A percentile compares a stretch with the other conserved stretches of the same genome.
phyloP scores from a whole-genome alignment of 2,888 invertebrate genomes.

The Salticus scenicus region DNA sequence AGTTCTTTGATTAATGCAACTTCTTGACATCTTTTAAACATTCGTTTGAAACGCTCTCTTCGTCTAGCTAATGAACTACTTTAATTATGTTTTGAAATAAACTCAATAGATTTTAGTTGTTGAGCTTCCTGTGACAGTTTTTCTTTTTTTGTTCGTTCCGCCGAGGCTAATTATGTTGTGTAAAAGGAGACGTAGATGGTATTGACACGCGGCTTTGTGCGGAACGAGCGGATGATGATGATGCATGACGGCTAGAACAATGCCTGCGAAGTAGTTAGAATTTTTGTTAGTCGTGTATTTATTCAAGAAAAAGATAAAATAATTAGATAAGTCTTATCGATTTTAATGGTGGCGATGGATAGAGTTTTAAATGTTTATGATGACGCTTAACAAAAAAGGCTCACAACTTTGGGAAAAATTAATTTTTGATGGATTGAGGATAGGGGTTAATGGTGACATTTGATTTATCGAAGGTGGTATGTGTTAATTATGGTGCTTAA shows the following conservation, averaged over 20 bases:
- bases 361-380: no score
- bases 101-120: background rate
- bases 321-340: no score
- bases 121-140: background rate
- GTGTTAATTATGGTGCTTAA: no score
- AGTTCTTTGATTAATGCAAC: background rate
- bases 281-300: no score
- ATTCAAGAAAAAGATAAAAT: no score
- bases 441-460: no score
- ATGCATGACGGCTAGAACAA: background rate
- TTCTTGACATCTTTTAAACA: background rate
- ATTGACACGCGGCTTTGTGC: background rate
- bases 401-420: no score
- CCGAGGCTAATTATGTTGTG: background rate
- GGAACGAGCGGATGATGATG: background rate
- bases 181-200: background rate
- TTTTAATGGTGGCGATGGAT: no score
- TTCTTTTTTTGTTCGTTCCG: background rate
- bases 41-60: background rate
- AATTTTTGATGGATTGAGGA: no score
- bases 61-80: background rate
- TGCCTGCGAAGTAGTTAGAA: no score
- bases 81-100: slow-evolving; percentile 14
- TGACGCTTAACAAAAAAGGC: no score
- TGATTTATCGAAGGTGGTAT: no score